Base-by-base conservation (phyloP, 1,140 invertebrate genomes). In the Apis dorsata region DNA sequence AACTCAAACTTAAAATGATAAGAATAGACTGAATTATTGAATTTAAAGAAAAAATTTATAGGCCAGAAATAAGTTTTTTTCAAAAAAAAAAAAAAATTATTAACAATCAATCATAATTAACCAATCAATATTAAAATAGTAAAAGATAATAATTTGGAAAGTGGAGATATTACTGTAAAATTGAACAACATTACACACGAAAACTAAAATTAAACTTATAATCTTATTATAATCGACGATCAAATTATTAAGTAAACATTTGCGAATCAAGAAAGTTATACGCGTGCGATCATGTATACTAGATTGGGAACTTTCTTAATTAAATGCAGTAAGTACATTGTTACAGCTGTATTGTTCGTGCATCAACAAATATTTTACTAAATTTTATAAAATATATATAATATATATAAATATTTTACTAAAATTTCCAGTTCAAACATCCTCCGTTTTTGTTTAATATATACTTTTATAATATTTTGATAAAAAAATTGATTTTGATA, bases 221-320 rank as follows among this genome's bases (percentile, higher is more conserved):
- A 44, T 44, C 34, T 44, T 34, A 34, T 34, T 3, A 34, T 34
- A 44, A 44, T 44, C 10, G 9, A 17, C 1, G 21, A 49, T 24
- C 28, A 77, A 82, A 69, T 77, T 82, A 68, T 24, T 17, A 44
- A 24, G 21, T 24, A 53, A 69, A 77, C 44, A 28, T 77, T 69
- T n/a, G 11, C n/a, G 9, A 77, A 55, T 77, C 55, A 24, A 44
- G 74, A 24, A 82, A 77, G 65, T 82, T 77, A 77, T 24, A 55
- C 44, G 59, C 15, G 2, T 10, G 24, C 63, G 53, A 81, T 81
- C 63, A 76, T 76, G 73, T 68, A 55, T 57, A 82, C 19, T 17
- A 24, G 17, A n/a, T 17, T n/a, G n/a, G 9, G 5, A 82, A 82
- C 24, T 82, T 82, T 77, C 65, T 77, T 82, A 82, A 82, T 82